Evolutionary conservation across 2,888 invertebrate genomes (phyloP).

Genomic region (Agriopis marginaria): DNA sequence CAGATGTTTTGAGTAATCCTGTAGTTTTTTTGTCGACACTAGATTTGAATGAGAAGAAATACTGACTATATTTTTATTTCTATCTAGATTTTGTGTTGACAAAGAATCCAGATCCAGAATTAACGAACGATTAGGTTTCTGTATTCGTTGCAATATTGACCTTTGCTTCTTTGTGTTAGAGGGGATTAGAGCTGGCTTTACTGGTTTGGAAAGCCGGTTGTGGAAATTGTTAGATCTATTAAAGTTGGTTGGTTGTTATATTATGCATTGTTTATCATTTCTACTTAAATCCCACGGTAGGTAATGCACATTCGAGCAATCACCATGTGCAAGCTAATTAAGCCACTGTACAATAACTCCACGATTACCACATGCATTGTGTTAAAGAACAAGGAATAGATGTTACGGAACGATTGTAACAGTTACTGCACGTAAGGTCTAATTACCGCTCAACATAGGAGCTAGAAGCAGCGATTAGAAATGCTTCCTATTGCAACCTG

Average conservation of each 20-base stretch:
- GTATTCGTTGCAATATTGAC: neutral
- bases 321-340: slow-evolving; percentile 38
- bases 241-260: neutral
- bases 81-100: too few relatives aligned
- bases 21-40: too few relatives aligned
- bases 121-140: too few relatives aligned
- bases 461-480: slow-evolving; percentile 23
- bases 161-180: neutral
- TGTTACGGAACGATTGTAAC: slow-evolving; percentile 81
- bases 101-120: neutral
- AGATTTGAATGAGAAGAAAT: too few relatives aligned
- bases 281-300: slow-evolving; percentile 16
- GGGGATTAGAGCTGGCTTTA: neutral
- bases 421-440: slow-evolving; percentile 65
- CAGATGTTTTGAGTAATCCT: too few relatives aligned
- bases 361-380: slow-evolving; percentile 58
- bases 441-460: slow-evolving; percentile 47
- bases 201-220: slow-evolving; percentile 10
- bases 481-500: slow-evolving; percentile 35
- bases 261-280: neutral
- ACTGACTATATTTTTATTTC: too few relatives aligned
- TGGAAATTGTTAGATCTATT: neutral
- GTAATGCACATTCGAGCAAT: slow-evolving; percentile 28
- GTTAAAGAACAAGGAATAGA: slow-evolving; percentile 64
- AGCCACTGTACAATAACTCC: slow-evolving; percentile 42